Evolutionary conservation across 2,113 vertebrate species (phyloP).

Genomic region (Psettodes erumei): DNA sequence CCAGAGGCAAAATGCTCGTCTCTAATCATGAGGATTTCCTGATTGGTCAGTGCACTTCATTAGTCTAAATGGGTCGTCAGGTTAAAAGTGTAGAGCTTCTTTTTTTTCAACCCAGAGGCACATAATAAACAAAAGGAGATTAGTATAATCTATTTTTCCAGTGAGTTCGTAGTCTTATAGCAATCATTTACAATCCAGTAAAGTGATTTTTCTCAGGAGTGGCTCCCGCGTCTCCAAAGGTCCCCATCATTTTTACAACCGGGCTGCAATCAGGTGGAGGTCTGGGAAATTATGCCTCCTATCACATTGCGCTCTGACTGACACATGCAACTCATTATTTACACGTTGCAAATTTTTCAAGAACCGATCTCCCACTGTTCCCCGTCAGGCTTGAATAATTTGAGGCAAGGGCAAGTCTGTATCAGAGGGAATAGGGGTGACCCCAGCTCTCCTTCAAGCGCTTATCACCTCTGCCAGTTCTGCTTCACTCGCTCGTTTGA

Average conservation of each 20-base stretch:
- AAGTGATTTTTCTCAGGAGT: slow-evolving; percentile 33
- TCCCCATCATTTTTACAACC: slow-evolving; percentile 33
- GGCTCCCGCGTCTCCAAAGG: slow-evolving; percentile 11
- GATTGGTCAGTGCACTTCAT: slow-evolving; percentile 32
- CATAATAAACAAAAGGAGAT: slow-evolving; percentile 48
- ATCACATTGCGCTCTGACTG: slow-evolving; percentile 44
- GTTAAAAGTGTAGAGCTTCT: slow-evolving; percentile 41
- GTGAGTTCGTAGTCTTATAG: slow-evolving; percentile 13
- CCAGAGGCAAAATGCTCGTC: slow-evolving; percentile 19
- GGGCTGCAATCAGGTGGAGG: slow-evolving; percentile 27
- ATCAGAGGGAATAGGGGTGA: slow-evolving; percentile 76
- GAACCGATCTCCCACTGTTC: slow-evolving; percentile 63
- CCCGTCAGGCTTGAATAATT: slow-evolving; percentile 68
- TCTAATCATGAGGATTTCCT: slow-evolving; percentile 44
- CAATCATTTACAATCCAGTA: slow-evolving; percentile 5
- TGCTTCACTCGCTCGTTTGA: slow-evolving; percentile 73
- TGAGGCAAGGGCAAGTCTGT: slow-evolving; percentile 63
- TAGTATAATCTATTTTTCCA: slow-evolving; percentile 47
- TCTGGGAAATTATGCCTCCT: slow-evolving; percentile 36
- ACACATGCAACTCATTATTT: slow-evolving; percentile 60
- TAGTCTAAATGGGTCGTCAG: slow-evolving; percentile 42
- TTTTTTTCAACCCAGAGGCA: slow-evolving; percentile 32
- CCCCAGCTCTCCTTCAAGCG: slow-evolving; percentile 69
- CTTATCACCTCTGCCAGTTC: slow-evolving; percentile 76
- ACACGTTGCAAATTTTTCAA: slow-evolving; percentile 55